A percentile compares a stretch with the other conserved stretches of the same genome.
phyloP scores from a whole-genome alignment of 2,797 vertebrate genomes.

The Chiroxiphia lanceolata region DNA sequence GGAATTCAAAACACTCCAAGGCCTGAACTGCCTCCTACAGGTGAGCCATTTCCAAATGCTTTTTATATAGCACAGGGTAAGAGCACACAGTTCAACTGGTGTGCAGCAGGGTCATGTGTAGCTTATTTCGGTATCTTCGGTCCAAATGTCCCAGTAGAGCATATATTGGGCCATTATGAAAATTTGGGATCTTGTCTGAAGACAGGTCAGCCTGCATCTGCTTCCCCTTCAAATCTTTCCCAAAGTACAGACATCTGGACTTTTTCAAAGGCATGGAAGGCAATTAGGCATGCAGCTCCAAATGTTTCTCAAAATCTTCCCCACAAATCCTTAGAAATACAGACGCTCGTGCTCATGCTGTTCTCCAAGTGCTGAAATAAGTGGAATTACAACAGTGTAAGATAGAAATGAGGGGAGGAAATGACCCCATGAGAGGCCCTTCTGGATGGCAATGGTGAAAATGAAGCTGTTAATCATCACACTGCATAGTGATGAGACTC shows the following conservation, averaged over 20 bases:
- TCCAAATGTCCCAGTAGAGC: neutral
- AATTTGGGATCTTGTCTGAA: neutral
- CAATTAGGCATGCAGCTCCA: neutral
- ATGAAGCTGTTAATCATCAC: constrained; percentile 38
- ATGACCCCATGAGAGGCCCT: neutral
- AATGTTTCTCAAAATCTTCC: constrained; percentile 27
- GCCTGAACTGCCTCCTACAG: neutral
- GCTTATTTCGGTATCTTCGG: neutral
- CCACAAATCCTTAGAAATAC: neutral
- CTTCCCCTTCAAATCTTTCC: constrained; percentile 8
- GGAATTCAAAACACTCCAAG: neutral
- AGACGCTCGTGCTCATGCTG: neutral
- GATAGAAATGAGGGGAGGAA: constrained; percentile 20
- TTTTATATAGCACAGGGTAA: neutral
- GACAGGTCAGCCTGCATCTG: constrained; percentile 15
- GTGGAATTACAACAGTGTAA: constrained; percentile 11
- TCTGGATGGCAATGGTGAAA: constrained; percentile 33
- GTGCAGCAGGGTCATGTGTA: neutral
- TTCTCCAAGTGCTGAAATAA: neutral
- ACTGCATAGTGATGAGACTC: neutral
- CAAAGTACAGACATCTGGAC: neutral
- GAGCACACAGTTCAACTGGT: neutral
- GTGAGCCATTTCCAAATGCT: neutral
- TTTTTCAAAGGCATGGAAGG: constrained; percentile 23
- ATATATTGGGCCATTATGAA: neutral